phyloP scores from a whole-genome alignment of 2,888 invertebrate genomes.

The Protodeltote pygarga region DNA sequence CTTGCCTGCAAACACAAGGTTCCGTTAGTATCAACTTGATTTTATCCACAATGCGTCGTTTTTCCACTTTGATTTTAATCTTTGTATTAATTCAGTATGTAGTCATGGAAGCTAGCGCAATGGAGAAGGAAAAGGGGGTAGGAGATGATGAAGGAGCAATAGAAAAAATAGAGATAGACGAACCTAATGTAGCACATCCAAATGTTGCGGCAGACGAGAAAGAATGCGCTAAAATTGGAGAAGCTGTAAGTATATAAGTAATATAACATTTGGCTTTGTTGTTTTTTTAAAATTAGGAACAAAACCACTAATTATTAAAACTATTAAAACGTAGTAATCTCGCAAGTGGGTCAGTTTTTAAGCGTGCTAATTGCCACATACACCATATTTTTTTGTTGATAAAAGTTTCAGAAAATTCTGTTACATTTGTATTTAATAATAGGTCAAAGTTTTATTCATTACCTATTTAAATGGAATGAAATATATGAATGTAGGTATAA shows the following conservation, averaged over 20 bases:
- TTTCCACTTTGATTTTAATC: constrained; percentile 15
- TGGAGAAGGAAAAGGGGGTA: constrained; percentile 9
- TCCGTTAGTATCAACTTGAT: constrained; percentile 20
- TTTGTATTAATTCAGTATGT: constrained; percentile 16
- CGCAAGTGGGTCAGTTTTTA: too few relatives aligned
- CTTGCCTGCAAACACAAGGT: constrained; percentile 12
- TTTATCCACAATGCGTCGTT: constrained; percentile 33
- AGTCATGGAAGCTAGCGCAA: constrained; percentile 6
- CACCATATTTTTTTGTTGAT: too few relatives aligned
- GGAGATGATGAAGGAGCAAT: background rate
- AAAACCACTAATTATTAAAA: too few relatives aligned
- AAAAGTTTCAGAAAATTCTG: too few relatives aligned
- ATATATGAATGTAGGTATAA: too few relatives aligned
- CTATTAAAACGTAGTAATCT: too few relatives aligned
- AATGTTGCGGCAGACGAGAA: constrained; percentile 10
- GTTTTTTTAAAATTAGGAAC: too few relatives aligned
- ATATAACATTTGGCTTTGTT: too few relatives aligned
- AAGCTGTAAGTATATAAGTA: constrained; percentile 23
- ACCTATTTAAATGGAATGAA: too few relatives aligned
- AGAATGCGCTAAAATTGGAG: constrained; percentile 35
- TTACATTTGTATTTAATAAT: too few relatives aligned
- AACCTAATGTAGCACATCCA: background rate
- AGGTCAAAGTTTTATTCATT: too few relatives aligned
- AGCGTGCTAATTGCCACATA: too few relatives aligned
- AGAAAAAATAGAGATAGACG: constrained; percentile 15